Evolutionary conservation across 2,113 vertebrate species (phyloP).

Genomic region (Benitochromis conjunctus): DNA sequence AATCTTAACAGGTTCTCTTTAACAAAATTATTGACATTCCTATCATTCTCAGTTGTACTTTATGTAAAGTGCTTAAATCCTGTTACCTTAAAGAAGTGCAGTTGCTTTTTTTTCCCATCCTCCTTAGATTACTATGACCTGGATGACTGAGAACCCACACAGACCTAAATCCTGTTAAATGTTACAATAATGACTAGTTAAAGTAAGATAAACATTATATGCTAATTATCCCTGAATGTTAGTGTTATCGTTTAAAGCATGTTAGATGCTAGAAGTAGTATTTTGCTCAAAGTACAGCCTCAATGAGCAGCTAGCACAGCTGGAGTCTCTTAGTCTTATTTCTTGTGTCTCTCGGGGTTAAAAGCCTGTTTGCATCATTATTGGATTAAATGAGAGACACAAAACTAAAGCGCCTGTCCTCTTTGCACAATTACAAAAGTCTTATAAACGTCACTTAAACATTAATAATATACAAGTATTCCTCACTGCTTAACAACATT

Average conservation of each 20-base stretch:
- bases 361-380: neutral
- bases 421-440: neutral
- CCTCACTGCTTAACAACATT: neutral
- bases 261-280: neutral
- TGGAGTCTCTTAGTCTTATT: neutral
- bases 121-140: neutral
- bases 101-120: accelerated
- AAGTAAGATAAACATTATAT: neutral
- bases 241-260: neutral
- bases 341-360: neutral
- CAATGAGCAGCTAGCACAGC: neutral
- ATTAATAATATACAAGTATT: neutral
- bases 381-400: neutral
- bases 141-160: neutral
- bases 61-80: neutral
- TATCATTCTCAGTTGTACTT: neutral
- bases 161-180: neutral
- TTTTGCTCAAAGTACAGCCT: neutral
- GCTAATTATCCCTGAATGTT: neutral
- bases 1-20: neutral
- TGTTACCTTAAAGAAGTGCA: neutral
- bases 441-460: neutral
- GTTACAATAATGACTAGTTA: neutral
- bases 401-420: neutral
- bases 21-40: neutral